These are phyloP conservation scores for Sarcophilus harrisii DNA, from an alignment of 2,797 vertebrate genomes.

Conservation along the genomic window DNA sequence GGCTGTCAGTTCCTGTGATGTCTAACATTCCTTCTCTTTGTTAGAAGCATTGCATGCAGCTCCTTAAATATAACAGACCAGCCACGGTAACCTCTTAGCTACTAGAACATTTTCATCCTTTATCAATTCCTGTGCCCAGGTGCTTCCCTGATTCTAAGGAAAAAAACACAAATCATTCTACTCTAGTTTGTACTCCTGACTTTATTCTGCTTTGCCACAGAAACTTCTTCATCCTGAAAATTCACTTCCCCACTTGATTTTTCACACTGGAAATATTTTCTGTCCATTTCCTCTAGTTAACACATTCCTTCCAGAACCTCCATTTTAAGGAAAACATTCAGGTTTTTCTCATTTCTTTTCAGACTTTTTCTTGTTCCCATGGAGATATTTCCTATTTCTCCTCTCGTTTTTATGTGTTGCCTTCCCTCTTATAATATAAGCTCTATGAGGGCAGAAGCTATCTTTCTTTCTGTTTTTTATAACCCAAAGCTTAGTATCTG, in stretches of 20 bases:
- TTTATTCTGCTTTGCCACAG: neutral
- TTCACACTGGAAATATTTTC: neutral
- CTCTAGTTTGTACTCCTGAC: neutral
- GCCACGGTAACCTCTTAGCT: neutral
- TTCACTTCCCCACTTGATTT: neutral
- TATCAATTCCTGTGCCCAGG: neutral
- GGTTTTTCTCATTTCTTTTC: neutral
- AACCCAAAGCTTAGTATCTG: neutral
- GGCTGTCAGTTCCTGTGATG: neutral
- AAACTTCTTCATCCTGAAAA: neutral
- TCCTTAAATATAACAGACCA: neutral
- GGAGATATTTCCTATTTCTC: neutral
- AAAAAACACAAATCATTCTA: neutral
- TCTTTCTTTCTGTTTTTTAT: neutral
- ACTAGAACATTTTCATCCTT: neutral
- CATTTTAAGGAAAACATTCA: neutral
- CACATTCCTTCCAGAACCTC: neutral
- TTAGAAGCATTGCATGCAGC: neutral
- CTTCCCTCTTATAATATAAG: neutral
- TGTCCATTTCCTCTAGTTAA: neutral
- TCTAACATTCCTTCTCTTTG: neutral
- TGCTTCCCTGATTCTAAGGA: neutral
- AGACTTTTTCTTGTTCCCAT: neutral
- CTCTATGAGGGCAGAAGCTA: neutral
- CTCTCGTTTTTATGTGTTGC: neutral